Evolutionary conservation across 1,140 invertebrate species (phyloP).

Genomic region (Drosophila nannoptera): DNA sequence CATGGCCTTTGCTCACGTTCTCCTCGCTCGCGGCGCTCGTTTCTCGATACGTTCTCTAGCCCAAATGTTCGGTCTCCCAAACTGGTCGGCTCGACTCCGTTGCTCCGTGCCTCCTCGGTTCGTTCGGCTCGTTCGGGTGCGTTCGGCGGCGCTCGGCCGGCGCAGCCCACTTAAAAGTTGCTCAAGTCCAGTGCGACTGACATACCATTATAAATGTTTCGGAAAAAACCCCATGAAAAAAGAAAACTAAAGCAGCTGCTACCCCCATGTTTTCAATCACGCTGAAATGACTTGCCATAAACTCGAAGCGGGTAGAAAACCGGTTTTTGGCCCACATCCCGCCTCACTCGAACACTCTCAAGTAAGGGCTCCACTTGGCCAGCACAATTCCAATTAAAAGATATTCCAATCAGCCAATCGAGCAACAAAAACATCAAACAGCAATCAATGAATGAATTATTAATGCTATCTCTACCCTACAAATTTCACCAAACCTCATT

Average conservation of each 20-base stretch:
- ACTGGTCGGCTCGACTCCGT: slow-evolving; percentile 33
- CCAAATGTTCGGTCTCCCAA: slow-evolving; percentile 23
- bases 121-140: slow-evolving; percentile 22
- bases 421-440: neutral
- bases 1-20: slow-evolving; percentile 43
- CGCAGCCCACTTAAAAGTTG: slow-evolving; percentile 71
- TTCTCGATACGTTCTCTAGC: slow-evolving; percentile 12
- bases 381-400: slow-evolving; percentile 69
- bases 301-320: slow-evolving; percentile 69
- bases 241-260: slow-evolving; percentile 51
- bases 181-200: slow-evolving; percentile 56
- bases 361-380: slow-evolving; percentile 18
- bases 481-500: too few relatives aligned
- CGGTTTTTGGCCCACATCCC: slow-evolving; percentile 43
- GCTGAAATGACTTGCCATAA: slow-evolving; percentile 56
- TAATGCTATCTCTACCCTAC: neutral
- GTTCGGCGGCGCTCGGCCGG: slow-evolving; percentile 11
- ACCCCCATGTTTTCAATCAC: slow-evolving; percentile 67
- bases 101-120: slow-evolving; percentile 6
- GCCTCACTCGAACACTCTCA: neutral
- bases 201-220: slow-evolving; percentile 63
- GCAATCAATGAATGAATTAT: neutral
- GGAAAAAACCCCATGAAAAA: slow-evolving; percentile 36
- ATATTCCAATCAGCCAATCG: slow-evolving; percentile 51
- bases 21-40: slow-evolving; percentile 20